A percentile compares a stretch with the other conserved stretches of the same genome.
Conservation (phyloP, 2,113 vertebrate genomes). For the Osmerus eperlanus region DNA sequence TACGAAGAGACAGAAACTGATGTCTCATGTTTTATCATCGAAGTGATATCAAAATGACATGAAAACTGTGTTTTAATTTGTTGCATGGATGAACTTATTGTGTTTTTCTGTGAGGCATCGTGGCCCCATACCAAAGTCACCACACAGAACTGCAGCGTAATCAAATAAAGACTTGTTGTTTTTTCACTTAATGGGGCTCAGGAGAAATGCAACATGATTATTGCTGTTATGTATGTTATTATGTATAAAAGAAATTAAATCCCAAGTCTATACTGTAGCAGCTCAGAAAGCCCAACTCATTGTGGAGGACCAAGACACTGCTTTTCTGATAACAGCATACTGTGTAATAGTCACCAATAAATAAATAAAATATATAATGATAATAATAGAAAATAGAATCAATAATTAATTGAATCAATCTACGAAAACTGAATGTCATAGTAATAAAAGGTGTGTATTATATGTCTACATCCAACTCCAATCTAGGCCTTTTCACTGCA, state of each 20-base stretch:
- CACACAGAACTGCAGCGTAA: slow-evolving; percentile 11
- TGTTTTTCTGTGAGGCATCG: slow-evolving; percentile 3
- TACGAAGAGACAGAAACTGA: too few species aligned
- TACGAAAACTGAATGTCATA: background rate
- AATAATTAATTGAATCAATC: slow-evolving; percentile 32
- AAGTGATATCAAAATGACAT: slow-evolving; percentile 30
- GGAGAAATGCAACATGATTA: background rate
- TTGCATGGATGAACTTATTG: slow-evolving; percentile 29
- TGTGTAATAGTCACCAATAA: too few species aligned
- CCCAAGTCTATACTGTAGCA: background rate
- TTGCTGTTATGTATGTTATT: background rate
- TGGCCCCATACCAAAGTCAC: slow-evolving; percentile 23
- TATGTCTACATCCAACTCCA: too few species aligned
- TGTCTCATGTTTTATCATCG: background rate
- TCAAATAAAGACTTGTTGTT: slow-evolving; percentile 14
- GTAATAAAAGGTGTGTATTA: too few species aligned
- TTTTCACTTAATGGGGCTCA: slow-evolving; percentile 3
- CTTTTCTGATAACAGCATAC: too few species aligned
- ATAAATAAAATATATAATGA: background rate
- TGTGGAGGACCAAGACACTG: background rate
- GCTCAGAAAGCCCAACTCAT: background rate
- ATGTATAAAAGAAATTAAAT: background rate
- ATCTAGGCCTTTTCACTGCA: too few species aligned
- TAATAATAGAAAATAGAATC: slow-evolving; percentile 2
- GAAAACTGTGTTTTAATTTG: slow-evolving; percentile 48